Percentiles rank a stretch among this genome's conserved stretches.
Evolutionary conservation across 2,797 vertebrate genomes (phyloP).

Genomic region (Momotus momota): DNA sequence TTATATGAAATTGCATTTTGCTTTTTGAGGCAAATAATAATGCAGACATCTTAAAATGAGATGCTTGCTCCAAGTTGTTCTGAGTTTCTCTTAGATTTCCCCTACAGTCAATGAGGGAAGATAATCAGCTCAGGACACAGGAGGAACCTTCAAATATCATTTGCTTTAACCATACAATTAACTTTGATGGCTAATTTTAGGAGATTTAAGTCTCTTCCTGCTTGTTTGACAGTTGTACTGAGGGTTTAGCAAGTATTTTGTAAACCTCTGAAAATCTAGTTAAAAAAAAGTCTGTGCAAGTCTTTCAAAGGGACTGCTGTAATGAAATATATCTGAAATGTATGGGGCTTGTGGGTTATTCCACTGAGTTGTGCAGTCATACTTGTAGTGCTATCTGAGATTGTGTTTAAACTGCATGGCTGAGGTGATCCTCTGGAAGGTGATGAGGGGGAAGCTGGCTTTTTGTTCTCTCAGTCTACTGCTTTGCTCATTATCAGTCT

Average conservation of each 20-base stretch:
- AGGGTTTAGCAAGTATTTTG: slow-evolving; percentile 2
- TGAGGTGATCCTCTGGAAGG: not conserved
- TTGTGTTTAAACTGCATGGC: not conserved
- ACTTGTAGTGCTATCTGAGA: not conserved
- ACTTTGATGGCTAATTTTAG: slow-evolving; percentile 31
- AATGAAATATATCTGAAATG: not conserved
- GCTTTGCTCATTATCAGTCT: not conserved
- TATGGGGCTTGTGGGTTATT: not conserved
- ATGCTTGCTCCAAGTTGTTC: not conserved
- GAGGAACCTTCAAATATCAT: slow-evolving; percentile 15
- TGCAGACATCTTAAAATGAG: not conserved
- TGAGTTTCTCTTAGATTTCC: not conserved
- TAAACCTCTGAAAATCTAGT: not conserved
- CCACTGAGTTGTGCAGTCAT: not conserved
- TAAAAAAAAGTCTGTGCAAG: not conserved
- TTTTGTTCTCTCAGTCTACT: not conserved
- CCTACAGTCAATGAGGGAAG: not conserved
- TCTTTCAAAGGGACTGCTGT: not conserved
- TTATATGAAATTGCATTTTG: not conserved
- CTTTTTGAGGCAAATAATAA: not conserved
- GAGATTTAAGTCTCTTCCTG: not conserved
- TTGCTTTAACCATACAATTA: slow-evolving; percentile 32
- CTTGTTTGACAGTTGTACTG: not conserved
- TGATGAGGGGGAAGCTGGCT: not conserved
- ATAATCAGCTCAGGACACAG: not conserved